A percentile compares a stretch with the other conserved stretches of the same genome.
phyloP scores from a whole-genome alignment of 2,888 invertebrate species.

The Scaptomyza tumidula region DNA sequence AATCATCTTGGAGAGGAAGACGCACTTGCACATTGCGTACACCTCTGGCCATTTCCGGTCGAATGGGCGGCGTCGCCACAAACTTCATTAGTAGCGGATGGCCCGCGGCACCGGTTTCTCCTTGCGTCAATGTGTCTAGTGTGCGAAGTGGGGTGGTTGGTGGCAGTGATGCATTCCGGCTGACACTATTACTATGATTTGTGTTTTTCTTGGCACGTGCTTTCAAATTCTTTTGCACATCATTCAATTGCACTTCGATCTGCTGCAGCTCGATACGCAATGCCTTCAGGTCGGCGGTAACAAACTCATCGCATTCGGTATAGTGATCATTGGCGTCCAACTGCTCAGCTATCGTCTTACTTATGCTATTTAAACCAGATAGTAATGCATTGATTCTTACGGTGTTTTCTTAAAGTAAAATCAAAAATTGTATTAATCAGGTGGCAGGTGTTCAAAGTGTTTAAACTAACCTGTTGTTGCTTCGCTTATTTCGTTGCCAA shows the following conservation, averaged over 20 bases:
- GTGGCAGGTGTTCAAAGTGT: neutral
- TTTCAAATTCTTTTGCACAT: slow-evolving; percentile 67
- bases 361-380: slow-evolving; percentile 69
- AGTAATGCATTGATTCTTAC: slow-evolving; percentile 68
- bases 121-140: neutral
- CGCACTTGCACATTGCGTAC: slow-evolving; percentile 61
- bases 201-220: slow-evolving; percentile 43
- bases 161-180: slow-evolving; percentile 9
- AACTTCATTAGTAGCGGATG: slow-evolving; percentile 72
- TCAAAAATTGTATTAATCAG: neutral
- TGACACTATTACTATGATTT: slow-evolving; percentile 17
- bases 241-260: slow-evolving; percentile 71
- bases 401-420: slow-evolving; percentile 25
- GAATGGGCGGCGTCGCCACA: slow-evolving; percentile 82
- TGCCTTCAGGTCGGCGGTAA: slow-evolving; percentile 63
- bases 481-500: slow-evolving; percentile 21
- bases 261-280: slow-evolving; percentile 70
- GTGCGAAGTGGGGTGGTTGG: slow-evolving; percentile 32
- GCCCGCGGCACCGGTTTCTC: slow-evolving; percentile 2
- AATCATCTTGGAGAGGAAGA: slow-evolving; percentile 79
- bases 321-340: slow-evolving; percentile 69
- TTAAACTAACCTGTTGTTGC: slow-evolving; percentile 18
- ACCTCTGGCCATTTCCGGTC: slow-evolving; percentile 57
- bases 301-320: slow-evolving; percentile 68
- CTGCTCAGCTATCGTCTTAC: slow-evolving; percentile 71